Conservation (phyloP, 1,140 invertebrate genomes). For the Paracyclopina nana region DNA sequence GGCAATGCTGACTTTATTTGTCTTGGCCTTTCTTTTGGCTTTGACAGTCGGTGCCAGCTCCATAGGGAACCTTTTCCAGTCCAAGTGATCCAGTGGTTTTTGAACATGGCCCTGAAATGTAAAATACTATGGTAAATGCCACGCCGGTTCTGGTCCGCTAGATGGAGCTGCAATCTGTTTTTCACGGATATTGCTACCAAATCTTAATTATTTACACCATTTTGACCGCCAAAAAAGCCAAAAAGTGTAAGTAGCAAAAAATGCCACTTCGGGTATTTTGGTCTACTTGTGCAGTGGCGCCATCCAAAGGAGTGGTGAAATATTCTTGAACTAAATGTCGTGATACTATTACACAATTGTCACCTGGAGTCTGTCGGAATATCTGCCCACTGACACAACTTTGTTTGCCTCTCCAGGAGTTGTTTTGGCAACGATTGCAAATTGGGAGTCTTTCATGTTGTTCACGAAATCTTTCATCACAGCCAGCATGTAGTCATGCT, state of each 20-base stretch:
- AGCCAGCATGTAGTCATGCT: slow-evolving; percentile 32
- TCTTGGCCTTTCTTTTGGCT: neutral
- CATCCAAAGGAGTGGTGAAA: too few species aligned
- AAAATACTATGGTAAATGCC: too few species aligned
- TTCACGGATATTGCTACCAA: neutral
- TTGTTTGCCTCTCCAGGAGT: slow-evolving; percentile 27
- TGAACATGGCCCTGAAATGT: too few species aligned
- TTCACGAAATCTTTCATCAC: slow-evolving; percentile 38
- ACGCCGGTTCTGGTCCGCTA: too few species aligned
- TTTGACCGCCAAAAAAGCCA: too few species aligned
- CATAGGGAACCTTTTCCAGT: neutral
- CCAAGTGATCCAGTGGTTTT: too few species aligned
- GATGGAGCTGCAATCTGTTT: neutral
- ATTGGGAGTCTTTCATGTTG: slow-evolving; percentile 23
- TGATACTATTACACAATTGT: too few species aligned
- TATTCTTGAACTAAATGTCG: too few species aligned
- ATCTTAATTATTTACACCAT: too few species aligned
- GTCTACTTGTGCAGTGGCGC: too few species aligned
- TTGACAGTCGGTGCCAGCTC: neutral
- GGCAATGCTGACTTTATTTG: neutral
- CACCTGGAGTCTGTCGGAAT: slow-evolving; percentile 42
- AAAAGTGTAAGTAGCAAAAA: too few species aligned
- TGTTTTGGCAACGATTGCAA: slow-evolving; percentile 25
- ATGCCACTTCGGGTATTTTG: too few species aligned
- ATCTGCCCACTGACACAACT: slow-evolving; percentile 36